phyloP scores from a whole-genome alignment of 2,113 vertebrate species.

The Coturnix japonica region DNA sequence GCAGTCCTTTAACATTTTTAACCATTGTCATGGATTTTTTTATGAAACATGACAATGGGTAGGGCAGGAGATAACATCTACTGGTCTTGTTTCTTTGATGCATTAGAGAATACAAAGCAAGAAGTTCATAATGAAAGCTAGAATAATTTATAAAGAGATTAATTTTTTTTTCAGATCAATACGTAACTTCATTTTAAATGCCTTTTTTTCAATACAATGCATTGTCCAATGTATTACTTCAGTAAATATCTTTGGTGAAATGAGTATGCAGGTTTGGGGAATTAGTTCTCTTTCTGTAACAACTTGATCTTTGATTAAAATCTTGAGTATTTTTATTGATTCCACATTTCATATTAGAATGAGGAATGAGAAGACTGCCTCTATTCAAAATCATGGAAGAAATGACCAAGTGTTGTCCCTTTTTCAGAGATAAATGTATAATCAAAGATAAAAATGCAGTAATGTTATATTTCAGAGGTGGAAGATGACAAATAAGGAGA shows the following conservation, averaged over 20 bases:
- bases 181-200: slow-evolving; percentile 44
- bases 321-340: slow-evolving; percentile 3
- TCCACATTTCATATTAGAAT: not conserved
- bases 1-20: not conserved
- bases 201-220: slow-evolving; percentile 4
- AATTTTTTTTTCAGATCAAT: slow-evolving; percentile 57
- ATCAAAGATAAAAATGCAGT: not conserved
- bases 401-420: not conserved
- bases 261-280: not conserved
- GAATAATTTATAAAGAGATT: slow-evolving; percentile 49
- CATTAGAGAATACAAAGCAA: slow-evolving; percentile 35
- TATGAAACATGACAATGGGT: not conserved
- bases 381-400: not conserved
- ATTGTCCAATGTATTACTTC: not conserved
- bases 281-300: not conserved
- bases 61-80: slow-evolving; percentile 9
- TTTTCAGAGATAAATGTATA: not conserved
- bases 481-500: not conserved
- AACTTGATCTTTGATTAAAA: not conserved
- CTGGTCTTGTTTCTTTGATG: slow-evolving; percentile 53
- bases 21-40: not conserved
- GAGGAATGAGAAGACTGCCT: not conserved
- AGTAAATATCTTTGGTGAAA: not conserved
- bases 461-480: not conserved
- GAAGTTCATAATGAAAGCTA: slow-evolving; percentile 32